Conservation (phyloP, 2,888 invertebrate species). For the Anthophora plumipes region DNA sequence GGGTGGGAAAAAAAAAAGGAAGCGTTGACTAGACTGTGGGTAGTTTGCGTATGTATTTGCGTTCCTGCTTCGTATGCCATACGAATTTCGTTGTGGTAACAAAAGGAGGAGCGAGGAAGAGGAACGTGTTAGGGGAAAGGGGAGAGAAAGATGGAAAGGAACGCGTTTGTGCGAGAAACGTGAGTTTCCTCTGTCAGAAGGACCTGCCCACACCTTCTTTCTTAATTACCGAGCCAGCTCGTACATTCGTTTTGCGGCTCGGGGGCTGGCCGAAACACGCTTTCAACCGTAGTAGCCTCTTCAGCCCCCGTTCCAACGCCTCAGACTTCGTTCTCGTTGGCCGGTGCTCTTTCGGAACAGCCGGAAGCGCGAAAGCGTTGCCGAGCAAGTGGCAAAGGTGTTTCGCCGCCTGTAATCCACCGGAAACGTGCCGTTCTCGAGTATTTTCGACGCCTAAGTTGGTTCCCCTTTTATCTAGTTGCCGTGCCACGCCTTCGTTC, state of each 20-base stretch:
- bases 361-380: conserved; percentile 46
- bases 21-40: background rate
- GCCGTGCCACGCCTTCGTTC: conserved; percentile 26
- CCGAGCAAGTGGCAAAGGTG: conserved; percentile 34
- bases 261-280: conserved; percentile 51
- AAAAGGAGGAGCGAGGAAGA: background rate
- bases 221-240: conserved; percentile 67
- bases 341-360: conserved; percentile 9
- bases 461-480: conserved; percentile 26
- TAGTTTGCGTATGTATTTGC: background rate
- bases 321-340: conserved; percentile 4
- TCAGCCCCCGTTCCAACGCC: conserved; percentile 31
- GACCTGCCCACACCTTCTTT: conserved; percentile 64
- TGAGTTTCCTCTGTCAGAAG: conserved; percentile 61
- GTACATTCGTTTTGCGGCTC: conserved; percentile 63
- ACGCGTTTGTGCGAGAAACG: conserved; percentile 54
- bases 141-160: conserved; percentile 4
- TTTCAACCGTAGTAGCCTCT: conserved; percentile 11
- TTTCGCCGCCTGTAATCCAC: conserved; percentile 4
- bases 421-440: conserved; percentile 19
- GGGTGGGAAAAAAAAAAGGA: no score
- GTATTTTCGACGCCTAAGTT: conserved; percentile 20
- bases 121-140: background rate
- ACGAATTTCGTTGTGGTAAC: background rate
- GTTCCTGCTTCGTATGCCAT: background rate